A percentile compares a stretch with the other conserved stretches of the same genome.
phyloP scores from a whole-genome alignment of 1,140 invertebrate species.

The Eubasilissa regina region DNA sequence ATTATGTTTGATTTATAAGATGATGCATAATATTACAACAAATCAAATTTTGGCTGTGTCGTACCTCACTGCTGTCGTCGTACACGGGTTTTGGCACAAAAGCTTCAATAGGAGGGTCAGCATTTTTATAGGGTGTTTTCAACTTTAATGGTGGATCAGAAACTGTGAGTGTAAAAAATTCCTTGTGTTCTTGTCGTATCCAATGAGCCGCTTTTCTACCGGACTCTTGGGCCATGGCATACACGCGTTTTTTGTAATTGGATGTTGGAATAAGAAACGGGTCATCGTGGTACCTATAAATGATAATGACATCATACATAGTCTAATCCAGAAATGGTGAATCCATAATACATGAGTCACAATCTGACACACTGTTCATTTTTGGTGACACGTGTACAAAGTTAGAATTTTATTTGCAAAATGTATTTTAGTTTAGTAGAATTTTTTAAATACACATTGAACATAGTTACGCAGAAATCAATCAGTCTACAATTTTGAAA shows the following conservation, averaged over 20 bases:
- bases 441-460: too few species aligned
- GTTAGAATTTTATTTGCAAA: too few species aligned
- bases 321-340: too few species aligned
- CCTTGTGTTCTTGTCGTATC: slow-evolving; percentile 83
- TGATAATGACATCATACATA: not conserved
- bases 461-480: too few species aligned
- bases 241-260: slow-evolving; percentile 81
- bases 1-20: too few species aligned
- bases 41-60: not conserved
- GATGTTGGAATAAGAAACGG: slow-evolving; percentile 88
- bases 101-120: slow-evolving; percentile 75
- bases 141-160: slow-evolving; percentile 78
- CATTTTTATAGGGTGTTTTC: slow-evolving; percentile 71
- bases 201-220: slow-evolving; percentile 90
- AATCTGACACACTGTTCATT: too few species aligned
- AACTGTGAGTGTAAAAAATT: slow-evolving; percentile 81
- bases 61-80: slow-evolving; percentile 77
- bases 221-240: slow-evolving; percentile 86
- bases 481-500: too few species aligned
- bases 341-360: too few species aligned
- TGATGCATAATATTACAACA: too few species aligned
- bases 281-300: slow-evolving; percentile 85
- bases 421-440: too few species aligned
- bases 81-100: slow-evolving; percentile 81
- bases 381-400: too few species aligned